Evolutionary conservation across 2,888 invertebrate genomes (phyloP).

Genomic region (Iselma pallidipennis): DNA sequence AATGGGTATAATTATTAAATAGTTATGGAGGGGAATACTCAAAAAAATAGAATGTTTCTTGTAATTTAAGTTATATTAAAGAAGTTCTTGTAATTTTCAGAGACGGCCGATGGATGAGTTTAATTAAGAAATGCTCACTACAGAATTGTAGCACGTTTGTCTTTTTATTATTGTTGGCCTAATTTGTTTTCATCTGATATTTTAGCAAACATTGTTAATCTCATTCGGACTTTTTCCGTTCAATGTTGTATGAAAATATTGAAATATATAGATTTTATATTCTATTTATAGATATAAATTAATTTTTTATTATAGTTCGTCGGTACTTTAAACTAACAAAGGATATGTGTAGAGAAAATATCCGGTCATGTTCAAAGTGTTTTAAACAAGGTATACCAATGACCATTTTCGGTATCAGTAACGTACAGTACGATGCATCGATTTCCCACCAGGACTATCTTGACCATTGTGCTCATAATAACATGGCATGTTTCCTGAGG

Average conservation of each 20-base stretch:
- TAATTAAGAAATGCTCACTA: neutral
- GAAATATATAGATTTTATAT: no score
- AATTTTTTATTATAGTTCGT: constrained; percentile 7
- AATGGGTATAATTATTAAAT: no score
- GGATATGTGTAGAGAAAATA: constrained; percentile 12
- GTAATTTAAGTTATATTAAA: neutral
- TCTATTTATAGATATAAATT: neutral
- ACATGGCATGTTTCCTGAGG: constrained; percentile 32
- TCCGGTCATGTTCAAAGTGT: constrained; percentile 15
- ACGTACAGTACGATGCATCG: constrained; percentile 31
- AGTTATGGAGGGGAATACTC: no score
- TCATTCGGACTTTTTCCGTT: no score
- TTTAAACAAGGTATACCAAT: constrained; percentile 17
- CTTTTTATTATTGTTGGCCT: neutral
- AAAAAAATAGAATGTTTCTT: neutral
- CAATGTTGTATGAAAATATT: no score
- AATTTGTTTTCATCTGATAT: neutral
- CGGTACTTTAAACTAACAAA: constrained; percentile 3
- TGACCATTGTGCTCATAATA: constrained; percentile 34
- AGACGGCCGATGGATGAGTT: neutral
- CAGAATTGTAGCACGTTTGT: neutral
- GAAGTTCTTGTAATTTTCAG: neutral
- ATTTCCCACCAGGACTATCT: constrained; percentile 31
- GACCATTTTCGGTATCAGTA: constrained; percentile 30
- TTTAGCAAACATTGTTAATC: neutral